These are phyloP conservation scores for Aleiodes alternator DNA, from an alignment of 2,888 invertebrate species.

Conservation along the genomic window DNA sequence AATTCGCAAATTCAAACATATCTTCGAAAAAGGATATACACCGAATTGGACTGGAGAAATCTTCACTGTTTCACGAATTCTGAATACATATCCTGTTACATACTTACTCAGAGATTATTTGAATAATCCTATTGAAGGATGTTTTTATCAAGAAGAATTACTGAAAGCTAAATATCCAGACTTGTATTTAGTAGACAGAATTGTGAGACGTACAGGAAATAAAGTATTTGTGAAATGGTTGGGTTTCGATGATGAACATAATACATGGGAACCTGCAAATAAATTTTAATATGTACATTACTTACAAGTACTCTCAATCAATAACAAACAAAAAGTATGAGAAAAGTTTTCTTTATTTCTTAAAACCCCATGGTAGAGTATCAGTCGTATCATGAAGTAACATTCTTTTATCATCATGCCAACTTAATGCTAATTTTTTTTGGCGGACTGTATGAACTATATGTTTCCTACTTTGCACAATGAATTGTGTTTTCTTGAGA, in stretches of 20 bases:
- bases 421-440: neutral
- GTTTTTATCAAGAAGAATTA: slow-evolving; percentile 62
- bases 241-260: slow-evolving; percentile 35
- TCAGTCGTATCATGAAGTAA: neutral
- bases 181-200: slow-evolving; percentile 42
- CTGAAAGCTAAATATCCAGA: slow-evolving; percentile 36
- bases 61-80: too few species aligned
- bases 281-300: slow-evolving; percentile 9
- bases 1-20: slow-evolving; percentile 47
- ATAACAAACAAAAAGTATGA: too few species aligned
- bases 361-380: neutral
- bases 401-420: slow-evolving; percentile 15
- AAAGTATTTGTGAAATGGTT: slow-evolving; percentile 38
- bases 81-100: slow-evolving; percentile 53
- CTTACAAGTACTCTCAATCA: neutral
- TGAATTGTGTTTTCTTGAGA: slow-evolving; percentile 40
- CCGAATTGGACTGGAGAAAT: too few species aligned
- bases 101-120: slow-evolving; percentile 59
- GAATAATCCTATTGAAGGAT: slow-evolving; percentile 55
- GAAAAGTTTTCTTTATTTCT: too few species aligned
- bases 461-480: slow-evolving; percentile 46
- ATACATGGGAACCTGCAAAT: slow-evolving; percentile 38
- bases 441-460: slow-evolving; percentile 12
- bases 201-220: slow-evolving; percentile 40
- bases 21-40: slow-evolving; percentile 37